Conservation (phyloP, 1,140 invertebrate genomes). For the Coptotermes formosanus region DNA sequence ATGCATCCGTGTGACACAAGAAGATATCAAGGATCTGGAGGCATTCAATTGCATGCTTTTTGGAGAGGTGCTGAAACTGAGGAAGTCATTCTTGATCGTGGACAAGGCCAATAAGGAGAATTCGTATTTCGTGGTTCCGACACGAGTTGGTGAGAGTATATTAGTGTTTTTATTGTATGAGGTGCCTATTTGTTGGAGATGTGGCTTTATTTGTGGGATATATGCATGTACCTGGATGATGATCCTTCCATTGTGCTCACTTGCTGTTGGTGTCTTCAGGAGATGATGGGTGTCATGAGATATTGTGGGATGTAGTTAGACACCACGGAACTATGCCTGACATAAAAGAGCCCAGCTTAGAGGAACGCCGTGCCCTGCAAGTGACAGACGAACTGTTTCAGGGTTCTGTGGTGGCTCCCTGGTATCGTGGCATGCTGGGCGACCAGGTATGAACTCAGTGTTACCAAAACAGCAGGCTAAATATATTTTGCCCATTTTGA, state of each 20-base stretch:
- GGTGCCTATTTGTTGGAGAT: not conserved
- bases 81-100: conserved; percentile 76
- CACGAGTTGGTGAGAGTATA: not conserved
- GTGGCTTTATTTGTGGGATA: not conserved
- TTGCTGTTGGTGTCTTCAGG: not conserved
- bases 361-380: conserved; percentile 55
- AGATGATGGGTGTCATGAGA: conserved; percentile 36
- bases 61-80: conserved; percentile 69
- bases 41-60: conserved; percentile 71
- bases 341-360: conserved; percentile 47
- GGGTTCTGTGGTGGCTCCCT: conserved; percentile 79
- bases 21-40: conserved; percentile 58
- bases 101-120: conserved; percentile 62
- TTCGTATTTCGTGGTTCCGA: conserved; percentile 75
- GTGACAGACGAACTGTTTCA: conserved; percentile 59
- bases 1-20: conserved; percentile 51
- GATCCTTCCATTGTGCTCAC: no score
- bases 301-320: conserved; percentile 65
- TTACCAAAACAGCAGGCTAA: not conserved
- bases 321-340: conserved; percentile 43
- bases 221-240: not conserved
- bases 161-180: no score
- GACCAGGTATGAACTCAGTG: conserved; percentile 20
- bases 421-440: conserved; percentile 56
- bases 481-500: no score